Percentiles rank a stretch among this genome's conserved stretches.
These are phyloP conservation scores for Zaprionus ghesquierei DNA, from an alignment of 1,140 invertebrate genomes.

Conservation along the genomic window DNA sequence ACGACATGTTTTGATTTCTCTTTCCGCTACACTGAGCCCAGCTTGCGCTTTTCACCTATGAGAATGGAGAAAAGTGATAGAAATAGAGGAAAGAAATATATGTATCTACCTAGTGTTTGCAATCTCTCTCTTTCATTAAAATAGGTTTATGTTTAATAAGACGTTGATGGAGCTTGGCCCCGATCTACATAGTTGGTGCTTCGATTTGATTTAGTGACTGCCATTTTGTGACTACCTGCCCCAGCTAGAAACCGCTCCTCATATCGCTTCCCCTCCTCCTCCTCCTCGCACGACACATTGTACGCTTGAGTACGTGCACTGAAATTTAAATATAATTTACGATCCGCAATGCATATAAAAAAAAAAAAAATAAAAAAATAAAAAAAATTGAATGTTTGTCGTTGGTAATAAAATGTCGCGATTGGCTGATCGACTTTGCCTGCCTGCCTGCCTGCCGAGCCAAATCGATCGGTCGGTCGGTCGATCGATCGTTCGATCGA, in stretches of 20 bases:
- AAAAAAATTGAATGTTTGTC: constrained; percentile 39
- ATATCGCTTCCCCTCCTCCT: neutral
- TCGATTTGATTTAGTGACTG: constrained; percentile 74
- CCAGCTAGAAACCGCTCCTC: neutral
- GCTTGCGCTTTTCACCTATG: constrained; percentile 8
- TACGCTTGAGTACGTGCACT: constrained; percentile 67
- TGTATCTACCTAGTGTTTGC: constrained; percentile 35
- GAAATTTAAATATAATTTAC: constrained; percentile 81
- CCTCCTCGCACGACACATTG: constrained; percentile 38
- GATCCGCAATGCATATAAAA: constrained; percentile 58
- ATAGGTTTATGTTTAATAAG: constrained; percentile 63
- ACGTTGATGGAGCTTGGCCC: constrained; percentile 40
- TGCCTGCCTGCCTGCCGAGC: constrained; percentile 1
- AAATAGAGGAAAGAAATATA: constrained; percentile 16
- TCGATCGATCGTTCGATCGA: constrained; percentile 11
- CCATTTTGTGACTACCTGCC: constrained; percentile 60
- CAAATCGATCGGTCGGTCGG: constrained; percentile 25
- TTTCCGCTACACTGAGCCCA: constrained; percentile 33
- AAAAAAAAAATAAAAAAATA: constrained; percentile 45
- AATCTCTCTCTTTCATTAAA: constrained; percentile 76
- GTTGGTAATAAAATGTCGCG: constrained; percentile 70
- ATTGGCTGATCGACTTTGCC: constrained; percentile 64
- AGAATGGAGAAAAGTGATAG: neutral
- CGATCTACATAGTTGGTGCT: neutral
- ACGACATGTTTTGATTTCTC: constrained; percentile 32